phyloP scores from a whole-genome alignment of 92 coral and sea anemone genomes.

The Palythoa grandis region DNA sequence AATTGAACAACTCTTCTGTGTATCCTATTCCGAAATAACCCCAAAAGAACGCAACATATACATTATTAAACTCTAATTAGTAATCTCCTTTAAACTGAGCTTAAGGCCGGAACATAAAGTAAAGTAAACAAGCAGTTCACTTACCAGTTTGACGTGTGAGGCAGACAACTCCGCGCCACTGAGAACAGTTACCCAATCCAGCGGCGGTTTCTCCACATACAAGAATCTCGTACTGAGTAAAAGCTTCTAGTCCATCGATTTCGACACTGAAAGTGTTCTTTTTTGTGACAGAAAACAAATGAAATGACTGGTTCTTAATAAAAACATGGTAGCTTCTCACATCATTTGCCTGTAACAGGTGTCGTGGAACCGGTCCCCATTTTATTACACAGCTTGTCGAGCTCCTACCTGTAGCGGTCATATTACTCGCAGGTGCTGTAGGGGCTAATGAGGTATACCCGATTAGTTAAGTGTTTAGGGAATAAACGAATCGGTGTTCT shows the following conservation, averaged over 20 bases:
- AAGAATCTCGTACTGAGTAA: constrained; percentile 10
- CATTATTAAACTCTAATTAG: not conserved
- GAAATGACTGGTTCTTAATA: too few relatives aligned
- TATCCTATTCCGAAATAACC: too few relatives aligned
- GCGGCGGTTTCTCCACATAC: not conserved
- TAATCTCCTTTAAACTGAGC: not conserved
- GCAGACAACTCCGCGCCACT: not conserved
- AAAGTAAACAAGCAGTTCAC: not conserved
- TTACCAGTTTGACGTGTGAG: not conserved
- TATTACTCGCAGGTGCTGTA: constrained; percentile 11
- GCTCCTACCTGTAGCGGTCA: not conserved
- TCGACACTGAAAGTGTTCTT: not conserved
- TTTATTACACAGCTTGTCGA: constrained; percentile 13
- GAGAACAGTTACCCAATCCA: not conserved
- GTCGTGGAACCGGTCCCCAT: constrained; percentile 26
- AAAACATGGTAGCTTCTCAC: not conserved
- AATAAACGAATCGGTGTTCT: too few relatives aligned
- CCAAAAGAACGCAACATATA: too few relatives aligned
- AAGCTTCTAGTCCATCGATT: not conserved
- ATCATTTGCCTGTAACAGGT: not conserved
- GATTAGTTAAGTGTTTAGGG: not conserved
- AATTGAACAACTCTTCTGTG: too few relatives aligned
- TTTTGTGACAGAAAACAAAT: not conserved
- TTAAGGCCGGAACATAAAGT: not conserved
- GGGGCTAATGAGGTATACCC: not conserved